A percentile compares a stretch with the other conserved stretches of the same genome.
Conservation (phyloP, 2,797 vertebrate genomes). For the Betta splendens region DNA sequence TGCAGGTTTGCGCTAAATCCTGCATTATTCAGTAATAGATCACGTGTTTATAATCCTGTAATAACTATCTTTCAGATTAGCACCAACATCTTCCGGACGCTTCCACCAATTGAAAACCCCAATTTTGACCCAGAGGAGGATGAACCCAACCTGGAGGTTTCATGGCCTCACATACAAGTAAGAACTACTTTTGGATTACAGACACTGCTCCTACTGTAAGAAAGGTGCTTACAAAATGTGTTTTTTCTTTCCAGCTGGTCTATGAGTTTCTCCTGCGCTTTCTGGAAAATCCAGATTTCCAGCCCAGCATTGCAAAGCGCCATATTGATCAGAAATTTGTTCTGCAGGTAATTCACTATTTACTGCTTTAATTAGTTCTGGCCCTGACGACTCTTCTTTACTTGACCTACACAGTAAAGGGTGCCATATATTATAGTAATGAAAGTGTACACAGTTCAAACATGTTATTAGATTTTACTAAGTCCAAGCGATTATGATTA, state of each 20-base stretch:
- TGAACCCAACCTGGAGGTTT: slow-evolving; percentile 95
- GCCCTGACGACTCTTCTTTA: too few species aligned
- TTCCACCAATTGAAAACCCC: slow-evolving; percentile 97
- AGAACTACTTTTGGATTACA: not conserved
- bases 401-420: too few species aligned
- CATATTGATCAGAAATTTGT: slow-evolving; percentile 98
- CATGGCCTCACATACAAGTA: slow-evolving; percentile 98
- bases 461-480: too few species aligned
- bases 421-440: too few species aligned
- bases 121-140: slow-evolving; percentile 99
- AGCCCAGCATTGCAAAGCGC: slow-evolving; percentile 94
- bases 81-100: slow-evolving; percentile 95
- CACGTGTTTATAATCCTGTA: not conserved
- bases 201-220: not conserved
- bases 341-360: slow-evolving; percentile 93
- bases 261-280: slow-evolving; percentile 98
- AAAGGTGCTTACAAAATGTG: not conserved
- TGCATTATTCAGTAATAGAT: not conserved
- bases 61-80: slow-evolving; percentile 83
- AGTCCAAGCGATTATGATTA: too few species aligned
- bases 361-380: too few species aligned
- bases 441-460: too few species aligned
- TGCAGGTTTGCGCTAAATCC: too few species aligned
- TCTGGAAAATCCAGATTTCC: slow-evolving; percentile 97
- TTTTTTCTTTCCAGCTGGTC: slow-evolving; percentile 85